Conservation (phyloP, 2,888 invertebrate genomes). For the Rapana venosa region DNA sequence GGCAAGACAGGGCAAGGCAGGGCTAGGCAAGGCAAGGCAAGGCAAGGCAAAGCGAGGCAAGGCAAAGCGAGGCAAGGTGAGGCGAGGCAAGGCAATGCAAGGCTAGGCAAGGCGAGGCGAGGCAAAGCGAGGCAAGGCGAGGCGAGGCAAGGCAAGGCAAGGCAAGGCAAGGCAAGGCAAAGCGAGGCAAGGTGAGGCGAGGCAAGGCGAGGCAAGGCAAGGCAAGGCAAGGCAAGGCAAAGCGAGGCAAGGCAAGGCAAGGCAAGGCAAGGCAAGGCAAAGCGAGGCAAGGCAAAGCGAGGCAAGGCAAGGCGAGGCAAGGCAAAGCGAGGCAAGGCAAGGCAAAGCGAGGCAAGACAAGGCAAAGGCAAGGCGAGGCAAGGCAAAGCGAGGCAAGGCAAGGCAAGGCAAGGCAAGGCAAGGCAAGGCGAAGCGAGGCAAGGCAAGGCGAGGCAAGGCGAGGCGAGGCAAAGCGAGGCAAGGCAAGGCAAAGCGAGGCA, state of each 20-base stretch:
- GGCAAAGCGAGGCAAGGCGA: not conserved
- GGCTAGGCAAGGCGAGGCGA: not conserved
- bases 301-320: too few species aligned
- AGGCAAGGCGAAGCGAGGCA: too few species aligned
- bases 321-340: not conserved
- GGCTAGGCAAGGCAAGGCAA: not conserved
- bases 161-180: conserved; percentile 1
- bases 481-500: too few species aligned
- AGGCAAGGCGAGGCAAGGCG: too few species aligned
- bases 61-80: not conserved
- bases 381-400: not conserved
- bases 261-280: not conserved
- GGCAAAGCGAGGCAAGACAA: not conserved
- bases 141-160: not conserved
- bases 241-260: not conserved
- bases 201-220: not conserved
- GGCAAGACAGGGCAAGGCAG: not conserved
- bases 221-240: not conserved
- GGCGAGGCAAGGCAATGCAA: not conserved
- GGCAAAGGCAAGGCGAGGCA: not conserved
- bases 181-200: not conserved
- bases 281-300: too few species aligned
- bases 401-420: not conserved
- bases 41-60: not conserved
- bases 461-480: too few species aligned